A percentile compares a stretch with the other conserved stretches of the same genome.
These are phyloP conservation scores for Philopotamus ludificatus DNA, from an alignment of 1,140 invertebrate genomes.

Conservation along the genomic window DNA sequence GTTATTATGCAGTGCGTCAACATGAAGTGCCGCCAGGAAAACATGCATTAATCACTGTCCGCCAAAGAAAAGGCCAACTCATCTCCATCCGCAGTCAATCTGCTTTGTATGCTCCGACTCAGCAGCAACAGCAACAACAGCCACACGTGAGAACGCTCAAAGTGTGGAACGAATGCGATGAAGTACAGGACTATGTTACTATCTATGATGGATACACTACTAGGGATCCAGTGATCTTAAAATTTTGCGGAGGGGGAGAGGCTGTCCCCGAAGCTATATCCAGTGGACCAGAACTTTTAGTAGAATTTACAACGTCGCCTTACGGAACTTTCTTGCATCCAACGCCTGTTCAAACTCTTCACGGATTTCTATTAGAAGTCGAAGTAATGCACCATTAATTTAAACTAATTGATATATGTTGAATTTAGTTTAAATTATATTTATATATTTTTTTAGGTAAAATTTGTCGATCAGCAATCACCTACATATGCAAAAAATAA, in stretches of 20 bases:
- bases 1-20: conserved; percentile 81
- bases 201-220: conserved; percentile 90
- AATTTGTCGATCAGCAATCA: conserved; percentile 77
- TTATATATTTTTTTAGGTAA: conserved; percentile 62
- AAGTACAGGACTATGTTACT: conserved; percentile 84
- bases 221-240: conserved; percentile 80
- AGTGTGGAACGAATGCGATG: conserved; percentile 82
- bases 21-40: conserved; percentile 79
- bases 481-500: conserved; percentile 79
- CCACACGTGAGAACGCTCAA: conserved; percentile 35
- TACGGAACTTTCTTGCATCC: conserved; percentile 84
- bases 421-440: conserved; percentile 18
- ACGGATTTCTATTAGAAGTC: conserved; percentile 86
- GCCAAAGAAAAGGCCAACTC: conserved; percentile 79
- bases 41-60: conserved; percentile 79
- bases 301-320: conserved; percentile 87
- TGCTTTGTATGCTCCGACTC: conserved; percentile 55
- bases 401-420: background rate
- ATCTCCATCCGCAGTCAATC: conserved; percentile 74
- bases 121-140: conserved; percentile 46
- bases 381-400: conserved; percentile 62
- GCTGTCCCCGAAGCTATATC: conserved; percentile 78
- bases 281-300: conserved; percentile 80
- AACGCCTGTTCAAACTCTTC: conserved; percentile 70
- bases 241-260: conserved; percentile 85